These are phyloP conservation scores for Conus ventricosus DNA, from an alignment of 1,140 invertebrate genomes.

Conservation along the genomic window DNA sequence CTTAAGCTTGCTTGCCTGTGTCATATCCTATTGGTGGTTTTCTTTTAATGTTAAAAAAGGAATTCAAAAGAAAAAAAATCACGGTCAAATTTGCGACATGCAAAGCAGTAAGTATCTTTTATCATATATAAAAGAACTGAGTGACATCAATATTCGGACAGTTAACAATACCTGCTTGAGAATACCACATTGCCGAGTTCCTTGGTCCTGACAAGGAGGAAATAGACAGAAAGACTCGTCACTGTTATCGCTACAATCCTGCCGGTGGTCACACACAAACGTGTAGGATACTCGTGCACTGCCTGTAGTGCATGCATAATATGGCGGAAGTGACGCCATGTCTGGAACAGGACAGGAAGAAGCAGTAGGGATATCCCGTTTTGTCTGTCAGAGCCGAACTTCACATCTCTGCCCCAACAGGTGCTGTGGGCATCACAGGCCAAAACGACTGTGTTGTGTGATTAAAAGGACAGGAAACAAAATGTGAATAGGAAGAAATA, in stretches of 20 bases:
- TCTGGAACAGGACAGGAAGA: not conserved
- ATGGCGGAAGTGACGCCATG: constrained; percentile 4
- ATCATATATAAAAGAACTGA: too few relatives aligned
- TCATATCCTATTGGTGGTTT: too few relatives aligned
- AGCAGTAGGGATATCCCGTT: not conserved
- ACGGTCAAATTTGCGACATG: too few relatives aligned
- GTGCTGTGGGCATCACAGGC: constrained; percentile 4
- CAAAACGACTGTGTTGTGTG: constrained; percentile 22
- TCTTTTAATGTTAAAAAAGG: too few relatives aligned
- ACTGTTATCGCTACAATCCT: constrained; percentile 11
- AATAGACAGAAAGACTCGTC: constrained; percentile 19
- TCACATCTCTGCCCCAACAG: not conserved
- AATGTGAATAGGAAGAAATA: not conserved
- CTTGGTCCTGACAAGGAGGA: not conserved
- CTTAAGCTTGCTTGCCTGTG: too few relatives aligned
- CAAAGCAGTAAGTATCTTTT: too few relatives aligned
- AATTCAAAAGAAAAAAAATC: too few relatives aligned
- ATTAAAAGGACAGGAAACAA: not conserved
- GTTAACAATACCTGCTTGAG: too few relatives aligned
- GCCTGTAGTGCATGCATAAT: not conserved
- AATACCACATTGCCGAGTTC: not conserved
- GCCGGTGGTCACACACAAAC: constrained; percentile 36
- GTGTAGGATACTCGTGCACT: not conserved
- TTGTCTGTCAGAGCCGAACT: not conserved
- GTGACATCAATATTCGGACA: too few relatives aligned